Base-by-base conservation (phyloP, 1,140 invertebrate species). In the Ruditapes philippinarum region DNA sequence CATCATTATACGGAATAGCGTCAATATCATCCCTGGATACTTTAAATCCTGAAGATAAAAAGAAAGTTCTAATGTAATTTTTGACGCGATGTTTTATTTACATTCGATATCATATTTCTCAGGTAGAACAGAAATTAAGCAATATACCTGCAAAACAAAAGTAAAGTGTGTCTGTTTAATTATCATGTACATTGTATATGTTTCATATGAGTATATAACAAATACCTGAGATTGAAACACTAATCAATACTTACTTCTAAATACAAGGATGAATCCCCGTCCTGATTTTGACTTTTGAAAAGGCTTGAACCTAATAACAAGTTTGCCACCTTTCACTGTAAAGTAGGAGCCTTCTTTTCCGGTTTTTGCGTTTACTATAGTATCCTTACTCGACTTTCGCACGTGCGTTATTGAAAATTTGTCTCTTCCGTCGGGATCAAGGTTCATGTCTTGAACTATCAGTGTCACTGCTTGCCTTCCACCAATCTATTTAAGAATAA, bases 361-460 rank as follows among this genome's bases (percentile, higher is more conserved):
- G n/a, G 73, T n/a, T 40, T 88, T 79, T 7, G 31, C 42, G 40
- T 65, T 19, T 42, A 79, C 31, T 11, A 79, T 38, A 36, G 11
- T 25, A n/a, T 36, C 4, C 2, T 40, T 42, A 5, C 38, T 11
- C 7, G n/a, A 25, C 57, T 65, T 62, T 14, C 17, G 38, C 4
- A 79, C 38, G 38, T 88, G 85, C 25, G 78, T 22, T 0, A 88
- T 45, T 1, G 38, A 78, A 38, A 88, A 88, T 28, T 88, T 88
- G 60, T 88, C 85, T 25, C 57, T 60, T 4, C 85, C 85, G 38
- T 88, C 76, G 12, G 85, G 85, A 49, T 80, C 85, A 3, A 88
- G 25, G 62, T 88, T 88, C n/a, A 88, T 80, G 38, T 88, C 85
- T 70, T 88, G 85, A 25, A 88, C 38, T 22, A 78, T 70, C 57